Evolutionary conservation across 2,113 vertebrate species (phyloP).

Genomic region (Marmota flaviventris): DNA sequence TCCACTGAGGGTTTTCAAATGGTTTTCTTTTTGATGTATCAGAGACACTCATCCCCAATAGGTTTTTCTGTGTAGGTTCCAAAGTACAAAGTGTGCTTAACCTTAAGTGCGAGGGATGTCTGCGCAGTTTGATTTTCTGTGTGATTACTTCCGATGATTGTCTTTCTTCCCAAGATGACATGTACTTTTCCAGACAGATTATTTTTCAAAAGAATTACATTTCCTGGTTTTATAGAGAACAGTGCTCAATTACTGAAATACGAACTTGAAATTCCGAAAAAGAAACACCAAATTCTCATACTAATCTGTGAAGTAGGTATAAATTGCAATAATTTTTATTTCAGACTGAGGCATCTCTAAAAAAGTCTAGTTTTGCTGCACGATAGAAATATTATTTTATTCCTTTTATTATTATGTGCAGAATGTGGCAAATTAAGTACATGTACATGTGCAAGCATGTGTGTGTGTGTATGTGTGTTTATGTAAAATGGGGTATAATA

Average conservation of each 20-base stretch:
- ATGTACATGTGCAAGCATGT: no score
- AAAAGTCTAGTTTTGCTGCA: not conserved
- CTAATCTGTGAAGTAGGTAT: not conserved
- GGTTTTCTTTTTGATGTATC: not conserved
- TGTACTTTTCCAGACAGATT: slow-evolving; percentile 45
- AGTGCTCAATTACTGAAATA: slow-evolving; percentile 33
- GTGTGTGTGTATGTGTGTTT: not conserved
- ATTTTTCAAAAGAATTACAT: slow-evolving; percentile 58
- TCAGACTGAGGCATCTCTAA: not conserved
- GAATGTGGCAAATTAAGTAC: not conserved
- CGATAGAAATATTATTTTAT: slow-evolving; percentile 39
- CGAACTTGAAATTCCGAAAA: slow-evolving; percentile 52
- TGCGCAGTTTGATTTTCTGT: slow-evolving; percentile 40
- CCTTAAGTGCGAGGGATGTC: not conserved
- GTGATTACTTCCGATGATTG: slow-evolving; percentile 53
- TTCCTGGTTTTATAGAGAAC: not conserved
- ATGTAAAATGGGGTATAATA: not conserved
- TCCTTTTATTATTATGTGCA: not conserved
- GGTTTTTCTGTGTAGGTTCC: not conserved
- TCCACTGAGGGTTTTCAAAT: not conserved
- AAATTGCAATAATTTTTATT: slow-evolving; percentile 30
- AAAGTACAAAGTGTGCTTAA: not conserved
- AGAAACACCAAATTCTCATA: slow-evolving; percentile 1
- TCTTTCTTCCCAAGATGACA: slow-evolving; percentile 34
- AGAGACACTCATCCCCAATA: not conserved